phyloP scores from a whole-genome alignment of 1,140 invertebrate species.

The Hermetia illucens region DNA sequence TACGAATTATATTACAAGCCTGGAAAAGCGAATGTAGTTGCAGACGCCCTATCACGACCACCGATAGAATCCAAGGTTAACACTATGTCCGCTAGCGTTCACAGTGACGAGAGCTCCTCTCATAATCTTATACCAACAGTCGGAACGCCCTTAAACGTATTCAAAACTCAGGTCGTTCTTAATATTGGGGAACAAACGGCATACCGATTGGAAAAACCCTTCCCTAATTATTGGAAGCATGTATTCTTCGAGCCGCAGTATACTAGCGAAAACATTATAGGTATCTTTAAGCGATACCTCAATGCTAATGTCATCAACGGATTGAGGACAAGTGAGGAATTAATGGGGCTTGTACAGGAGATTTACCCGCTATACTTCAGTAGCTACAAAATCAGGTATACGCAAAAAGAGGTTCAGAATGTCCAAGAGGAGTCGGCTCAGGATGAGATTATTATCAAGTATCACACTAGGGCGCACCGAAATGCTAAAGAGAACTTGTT shows the following conservation, averaged over 20 bases:
- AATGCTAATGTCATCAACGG: constrained; percentile 7
- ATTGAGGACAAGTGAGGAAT: constrained; percentile 2
- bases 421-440: constrained; percentile 1
- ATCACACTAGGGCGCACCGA: constrained; percentile 6
- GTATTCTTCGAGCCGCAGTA: not conserved
- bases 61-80: too few species aligned
- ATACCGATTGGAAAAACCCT: too few species aligned
- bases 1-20: too few species aligned
- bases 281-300: constrained; percentile 5
- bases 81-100: too few species aligned
- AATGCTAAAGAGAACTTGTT: constrained; percentile 5
- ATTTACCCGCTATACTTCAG: constrained; percentile 6
- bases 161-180: too few species aligned
- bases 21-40: too few species aligned
- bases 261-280: constrained; percentile 2
- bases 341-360: constrained; percentile 6
- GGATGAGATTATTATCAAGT: constrained; percentile 1
- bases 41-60: too few species aligned
- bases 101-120: too few species aligned
- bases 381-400: constrained; percentile 6
- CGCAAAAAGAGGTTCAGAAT: constrained; percentile 3
- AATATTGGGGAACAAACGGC: too few species aligned
- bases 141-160: too few species aligned
- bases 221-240: too few species aligned
- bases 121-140: too few species aligned